A percentile compares a stretch with the other conserved stretches of the same genome.
phyloP scores from a whole-genome alignment of 1,140 invertebrate species.

The Drosophila kanapiae region DNA sequence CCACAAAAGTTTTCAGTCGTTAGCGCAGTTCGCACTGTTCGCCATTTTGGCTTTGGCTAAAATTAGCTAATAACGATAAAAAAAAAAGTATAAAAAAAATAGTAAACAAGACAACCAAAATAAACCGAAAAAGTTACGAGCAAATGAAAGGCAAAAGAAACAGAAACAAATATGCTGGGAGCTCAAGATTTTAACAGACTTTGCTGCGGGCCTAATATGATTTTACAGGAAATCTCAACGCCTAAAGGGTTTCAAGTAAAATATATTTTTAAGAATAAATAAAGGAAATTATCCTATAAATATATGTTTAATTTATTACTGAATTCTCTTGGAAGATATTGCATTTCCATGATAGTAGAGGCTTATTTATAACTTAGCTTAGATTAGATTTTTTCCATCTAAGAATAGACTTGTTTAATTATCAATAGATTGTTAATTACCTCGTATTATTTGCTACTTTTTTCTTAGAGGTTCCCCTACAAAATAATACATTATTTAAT shows the following conservation, averaged over 20 bases:
- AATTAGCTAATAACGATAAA: conserved; percentile 75
- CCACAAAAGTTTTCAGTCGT: conserved; percentile 56
- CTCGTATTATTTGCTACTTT: background rate
- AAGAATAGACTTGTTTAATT: conserved; percentile 4
- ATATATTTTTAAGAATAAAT: background rate
- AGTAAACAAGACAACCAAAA: conserved; percentile 56
- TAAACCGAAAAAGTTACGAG: conserved; percentile 47
- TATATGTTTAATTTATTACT: background rate
- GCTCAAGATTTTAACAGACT: conserved; percentile 5
- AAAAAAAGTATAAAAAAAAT: conserved; percentile 43
- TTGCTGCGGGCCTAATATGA: conserved; percentile 9
- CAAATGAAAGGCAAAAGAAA: conserved; percentile 39
- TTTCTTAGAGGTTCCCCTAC: background rate
- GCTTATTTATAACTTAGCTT: background rate
- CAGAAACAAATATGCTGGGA: background rate
- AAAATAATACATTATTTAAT: conserved; percentile 7
- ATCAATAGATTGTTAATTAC: conserved; percentile 4
- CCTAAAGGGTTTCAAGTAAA: background rate
- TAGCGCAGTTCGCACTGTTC: conserved; percentile 53
- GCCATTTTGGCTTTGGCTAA: conserved; percentile 73
- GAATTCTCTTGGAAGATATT: too few species aligned
- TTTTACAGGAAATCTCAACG: background rate
- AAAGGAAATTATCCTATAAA: background rate
- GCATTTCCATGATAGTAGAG: background rate
- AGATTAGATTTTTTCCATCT: background rate